These are phyloP conservation scores for Xylocopa sonorina DNA, from an alignment of 1,140 invertebrate species.

Conservation along the genomic window DNA sequence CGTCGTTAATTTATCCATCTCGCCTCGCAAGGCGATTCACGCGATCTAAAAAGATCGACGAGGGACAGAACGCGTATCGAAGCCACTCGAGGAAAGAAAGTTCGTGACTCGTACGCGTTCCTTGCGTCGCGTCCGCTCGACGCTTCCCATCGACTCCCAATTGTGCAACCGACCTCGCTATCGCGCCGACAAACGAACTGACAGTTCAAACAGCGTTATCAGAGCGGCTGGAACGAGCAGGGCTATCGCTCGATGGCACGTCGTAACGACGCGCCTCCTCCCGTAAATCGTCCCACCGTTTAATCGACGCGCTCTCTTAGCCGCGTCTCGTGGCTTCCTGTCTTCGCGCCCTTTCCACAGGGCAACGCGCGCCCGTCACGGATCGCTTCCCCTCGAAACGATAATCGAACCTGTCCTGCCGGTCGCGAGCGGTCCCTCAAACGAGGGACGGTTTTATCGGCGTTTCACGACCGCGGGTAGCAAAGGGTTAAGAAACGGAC, in stretches of 20 bases:
- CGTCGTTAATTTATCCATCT: background rate
- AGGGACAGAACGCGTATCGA: too few species aligned
- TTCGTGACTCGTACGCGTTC: too few species aligned
- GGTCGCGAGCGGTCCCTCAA: conserved; percentile 17
- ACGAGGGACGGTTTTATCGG: background rate
- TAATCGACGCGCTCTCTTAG: conserved; percentile 1
- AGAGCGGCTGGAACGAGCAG: background rate
- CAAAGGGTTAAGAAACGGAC: background rate
- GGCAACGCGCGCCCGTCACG: conserved; percentile 15
- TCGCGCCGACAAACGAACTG: conserved; percentile 5
- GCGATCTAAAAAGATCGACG: too few species aligned
- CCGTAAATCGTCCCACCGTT: conserved; percentile 15
- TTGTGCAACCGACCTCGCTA: conserved; percentile 21
- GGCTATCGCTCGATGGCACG: conserved; percentile 28
- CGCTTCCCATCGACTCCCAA: conserved; percentile 17
- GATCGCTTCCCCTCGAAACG: conserved; percentile 5
- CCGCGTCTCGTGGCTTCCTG: conserved; percentile 21
- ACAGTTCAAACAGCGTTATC: conserved; percentile 50
- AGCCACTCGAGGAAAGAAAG: too few species aligned
- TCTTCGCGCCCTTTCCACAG: background rate
- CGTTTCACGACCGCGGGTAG: too few species aligned
- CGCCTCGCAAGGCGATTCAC: too few species aligned
- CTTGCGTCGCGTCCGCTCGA: background rate
- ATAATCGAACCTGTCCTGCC: conserved; percentile 46
- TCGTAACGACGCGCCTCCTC: conserved; percentile 11